These are phyloP conservation scores for Lacerta viridis DNA, from an alignment of 2,797 vertebrate genomes.

Conservation along the genomic window DNA sequence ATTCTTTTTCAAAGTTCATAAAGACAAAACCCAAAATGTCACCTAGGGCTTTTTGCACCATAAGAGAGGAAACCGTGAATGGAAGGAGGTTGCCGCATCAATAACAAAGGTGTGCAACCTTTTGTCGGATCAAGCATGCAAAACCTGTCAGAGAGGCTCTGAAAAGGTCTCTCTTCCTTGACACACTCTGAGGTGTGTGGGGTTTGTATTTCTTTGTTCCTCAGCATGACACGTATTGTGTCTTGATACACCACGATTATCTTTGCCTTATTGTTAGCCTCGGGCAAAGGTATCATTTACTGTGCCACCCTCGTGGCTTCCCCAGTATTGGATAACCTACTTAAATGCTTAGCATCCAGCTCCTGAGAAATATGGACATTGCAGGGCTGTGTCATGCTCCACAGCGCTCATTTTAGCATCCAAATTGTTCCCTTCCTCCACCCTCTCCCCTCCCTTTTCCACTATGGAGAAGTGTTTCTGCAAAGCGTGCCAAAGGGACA, in stretches of 20 bases:
- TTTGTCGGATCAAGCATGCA: constrained; percentile 65
- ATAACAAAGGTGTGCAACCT: constrained; percentile 54
- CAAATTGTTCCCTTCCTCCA: constrained; percentile 23
- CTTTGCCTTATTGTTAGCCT: constrained; percentile 64
- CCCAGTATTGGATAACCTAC: constrained; percentile 69
- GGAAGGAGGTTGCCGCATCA: constrained; percentile 43
- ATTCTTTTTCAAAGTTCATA: background rate
- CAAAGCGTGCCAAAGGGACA: constrained; percentile 48
- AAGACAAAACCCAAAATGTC: constrained; percentile 47
- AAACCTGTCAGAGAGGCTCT: constrained; percentile 69
- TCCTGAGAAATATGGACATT: constrained; percentile 64
- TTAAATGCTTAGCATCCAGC: constrained; percentile 56
- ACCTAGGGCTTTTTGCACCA: constrained; percentile 28
- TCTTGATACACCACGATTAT: constrained; percentile 66
- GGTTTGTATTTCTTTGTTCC: constrained; percentile 71
- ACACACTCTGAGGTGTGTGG: constrained; percentile 60
- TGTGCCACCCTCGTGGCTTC: constrained; percentile 65
- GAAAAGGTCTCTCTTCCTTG: constrained; percentile 62
- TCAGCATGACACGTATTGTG: constrained; percentile 69
- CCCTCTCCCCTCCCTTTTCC: background rate
- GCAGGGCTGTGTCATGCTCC: constrained; percentile 38
- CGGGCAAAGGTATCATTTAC: constrained; percentile 70
- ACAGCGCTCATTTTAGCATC: constrained; percentile 43
- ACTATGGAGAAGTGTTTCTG: constrained; percentile 33
- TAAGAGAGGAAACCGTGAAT: constrained; percentile 59